These are phyloP conservation scores for Folsomia manolachei DNA, from an alignment of 2,888 invertebrate species.

Conservation along the genomic window DNA sequence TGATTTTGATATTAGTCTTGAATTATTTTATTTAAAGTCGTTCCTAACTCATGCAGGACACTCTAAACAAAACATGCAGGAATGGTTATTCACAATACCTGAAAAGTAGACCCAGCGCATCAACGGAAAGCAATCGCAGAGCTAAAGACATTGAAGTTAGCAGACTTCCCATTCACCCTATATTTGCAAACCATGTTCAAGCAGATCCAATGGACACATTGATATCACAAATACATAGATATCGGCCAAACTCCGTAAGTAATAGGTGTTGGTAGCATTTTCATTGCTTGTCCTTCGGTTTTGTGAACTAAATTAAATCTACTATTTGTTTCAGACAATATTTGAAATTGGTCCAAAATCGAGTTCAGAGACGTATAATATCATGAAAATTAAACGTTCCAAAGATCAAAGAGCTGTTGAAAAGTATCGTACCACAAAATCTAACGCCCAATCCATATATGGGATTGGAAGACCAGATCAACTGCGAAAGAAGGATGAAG, in stretches of 20 bases:
- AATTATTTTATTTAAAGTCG: no score
- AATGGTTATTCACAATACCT: slow-evolving; percentile 92
- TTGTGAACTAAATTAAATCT: not conserved
- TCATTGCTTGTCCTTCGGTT: not conserved
- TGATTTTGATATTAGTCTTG: no score
- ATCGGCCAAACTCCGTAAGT: slow-evolving; percentile 71
- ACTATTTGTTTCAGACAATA: slow-evolving; percentile 69
- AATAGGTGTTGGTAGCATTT: no score
- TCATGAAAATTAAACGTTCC: slow-evolving; percentile 85
- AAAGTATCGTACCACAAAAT: slow-evolving; percentile 56
- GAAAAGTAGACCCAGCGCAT: slow-evolving; percentile 81
- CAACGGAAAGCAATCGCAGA: slow-evolving; percentile 81
- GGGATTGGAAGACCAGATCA: not conserved
- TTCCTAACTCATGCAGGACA: slow-evolving; percentile 58
- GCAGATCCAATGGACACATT: slow-evolving; percentile 58
- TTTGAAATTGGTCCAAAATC: slow-evolving; percentile 84
- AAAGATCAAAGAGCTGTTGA: slow-evolving; percentile 65
- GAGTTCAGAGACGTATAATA: slow-evolving; percentile 71
- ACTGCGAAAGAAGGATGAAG: slow-evolving; percentile 61
- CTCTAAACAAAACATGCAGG: slow-evolving; percentile 68
- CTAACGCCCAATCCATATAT: not conserved
- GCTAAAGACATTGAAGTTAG: slow-evolving; percentile 67
- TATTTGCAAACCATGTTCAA: slow-evolving; percentile 56
- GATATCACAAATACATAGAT: slow-evolving; percentile 68
- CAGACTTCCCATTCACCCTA: slow-evolving; percentile 65